Percentiles rank a stretch among this genome's conserved stretches.
Evolutionary conservation across 2,888 invertebrate genomes (phyloP).

Genomic region (Drosophila birchii): DNA sequence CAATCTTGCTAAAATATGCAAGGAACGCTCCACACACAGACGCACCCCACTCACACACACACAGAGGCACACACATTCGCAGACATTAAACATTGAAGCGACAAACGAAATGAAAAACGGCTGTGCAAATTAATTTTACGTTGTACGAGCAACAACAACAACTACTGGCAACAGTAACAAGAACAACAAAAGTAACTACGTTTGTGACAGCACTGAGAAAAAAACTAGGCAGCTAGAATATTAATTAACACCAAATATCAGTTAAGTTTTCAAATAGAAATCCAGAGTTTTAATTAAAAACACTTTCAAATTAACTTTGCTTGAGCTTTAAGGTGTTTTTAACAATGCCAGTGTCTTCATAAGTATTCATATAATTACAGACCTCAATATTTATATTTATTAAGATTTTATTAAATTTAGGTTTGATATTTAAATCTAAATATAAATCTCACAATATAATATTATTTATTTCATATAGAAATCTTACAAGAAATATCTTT

Average conservation of each 20-base stretch:
- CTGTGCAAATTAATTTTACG: conserved; percentile 75
- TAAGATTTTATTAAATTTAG: no score
- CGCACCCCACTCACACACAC: conserved; percentile 18
- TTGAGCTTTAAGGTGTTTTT: no score
- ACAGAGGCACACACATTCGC: conserved; percentile 15
- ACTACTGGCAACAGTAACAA: conserved; percentile 38
- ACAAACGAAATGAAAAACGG: conserved; percentile 75
- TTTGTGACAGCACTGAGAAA: conserved; percentile 35
- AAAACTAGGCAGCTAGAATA: background rate
- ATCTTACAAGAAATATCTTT: background rate
- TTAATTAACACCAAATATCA: no score
- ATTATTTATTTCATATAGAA: no score
- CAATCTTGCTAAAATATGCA: conserved; percentile 75
- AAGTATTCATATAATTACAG: no score
- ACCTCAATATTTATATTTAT: no score
- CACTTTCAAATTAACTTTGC: no score
- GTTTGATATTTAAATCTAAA: no score
- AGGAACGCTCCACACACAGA: conserved; percentile 63
- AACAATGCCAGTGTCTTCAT: no score
- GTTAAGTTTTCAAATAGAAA: no score
- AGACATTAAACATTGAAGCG: conserved; percentile 66
- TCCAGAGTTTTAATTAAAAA: no score
- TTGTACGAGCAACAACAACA: conserved; percentile 61
- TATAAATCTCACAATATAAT: no score
- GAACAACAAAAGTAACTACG: conserved; percentile 50